Percentiles rank a stretch among this genome's conserved stretches.
Conservation (phyloP, 2,797 vertebrate genomes). For the Ctenosaura bakeri region DNA sequence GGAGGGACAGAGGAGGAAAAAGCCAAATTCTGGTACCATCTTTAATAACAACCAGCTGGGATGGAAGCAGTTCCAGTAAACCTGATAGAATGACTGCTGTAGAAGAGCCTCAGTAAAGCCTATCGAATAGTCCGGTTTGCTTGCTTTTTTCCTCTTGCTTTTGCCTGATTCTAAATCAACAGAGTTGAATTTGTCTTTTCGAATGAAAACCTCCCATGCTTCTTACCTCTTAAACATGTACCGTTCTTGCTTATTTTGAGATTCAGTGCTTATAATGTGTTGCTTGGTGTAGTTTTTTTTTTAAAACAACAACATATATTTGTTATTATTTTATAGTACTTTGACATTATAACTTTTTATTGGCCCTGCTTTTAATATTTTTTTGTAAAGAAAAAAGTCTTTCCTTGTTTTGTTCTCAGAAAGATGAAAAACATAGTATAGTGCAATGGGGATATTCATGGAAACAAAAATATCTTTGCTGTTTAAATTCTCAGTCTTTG, state of each 20-base stretch:
- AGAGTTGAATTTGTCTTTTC: not conserved
- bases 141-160: not conserved
- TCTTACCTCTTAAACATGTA: too few species aligned
- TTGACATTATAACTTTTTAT: too few species aligned
- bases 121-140: not conserved
- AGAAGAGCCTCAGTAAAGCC: too few species aligned
- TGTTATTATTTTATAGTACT: too few species aligned
- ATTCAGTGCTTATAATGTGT: too few species aligned
- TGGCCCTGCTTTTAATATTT: too few species aligned
- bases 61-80: not conserved
- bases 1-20: not conserved
- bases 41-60: not conserved
- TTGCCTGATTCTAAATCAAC: not conserved
- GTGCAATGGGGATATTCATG: constrained; percentile 14
- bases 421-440: not conserved
- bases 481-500: constrained; percentile 23
- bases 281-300: too few species aligned
- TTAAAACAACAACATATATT: too few species aligned
- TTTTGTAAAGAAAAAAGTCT: too few species aligned
- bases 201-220: not conserved
- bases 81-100: not conserved
- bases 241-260: too few species aligned
- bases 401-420: too few species aligned
- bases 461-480: constrained; percentile 8
- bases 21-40: not conserved